A percentile compares a stretch with the other conserved stretches of the same genome.
Conservation (phyloP, 2,113 vertebrate species). For the Halichoerus grypus region DNA sequence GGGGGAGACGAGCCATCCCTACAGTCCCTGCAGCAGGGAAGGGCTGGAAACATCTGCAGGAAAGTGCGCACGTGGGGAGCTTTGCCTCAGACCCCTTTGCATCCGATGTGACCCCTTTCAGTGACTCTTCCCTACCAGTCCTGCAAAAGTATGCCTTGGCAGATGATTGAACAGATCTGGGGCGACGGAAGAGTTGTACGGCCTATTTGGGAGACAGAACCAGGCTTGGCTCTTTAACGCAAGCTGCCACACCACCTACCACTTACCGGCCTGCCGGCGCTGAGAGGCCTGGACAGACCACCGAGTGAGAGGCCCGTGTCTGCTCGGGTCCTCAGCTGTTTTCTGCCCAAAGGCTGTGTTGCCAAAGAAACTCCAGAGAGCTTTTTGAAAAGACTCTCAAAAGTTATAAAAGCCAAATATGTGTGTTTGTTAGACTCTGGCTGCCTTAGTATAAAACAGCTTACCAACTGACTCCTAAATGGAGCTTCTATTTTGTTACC, state of each 20-base stretch:
- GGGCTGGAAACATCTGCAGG: neutral
- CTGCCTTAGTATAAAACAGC: neutral
- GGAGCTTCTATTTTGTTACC: neutral
- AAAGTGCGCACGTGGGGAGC: rapidly evolving
- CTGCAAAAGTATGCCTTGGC: neutral
- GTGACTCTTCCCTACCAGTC: neutral
- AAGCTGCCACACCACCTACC: neutral
- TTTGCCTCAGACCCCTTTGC: neutral
- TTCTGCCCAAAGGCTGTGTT: neutral
- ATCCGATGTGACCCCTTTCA: neutral
- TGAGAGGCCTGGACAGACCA: too few relatives aligned
- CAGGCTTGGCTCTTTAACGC: neutral
- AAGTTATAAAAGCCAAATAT: neutral
- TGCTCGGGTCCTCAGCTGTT: neutral
- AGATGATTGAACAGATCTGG: neutral
- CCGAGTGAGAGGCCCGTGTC: neutral
- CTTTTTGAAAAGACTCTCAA: neutral
- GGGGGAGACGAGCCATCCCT: neutral
- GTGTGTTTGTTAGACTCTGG: neutral
- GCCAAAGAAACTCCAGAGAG: neutral
- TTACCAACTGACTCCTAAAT: neutral
- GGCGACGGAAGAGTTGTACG: rapidly evolving
- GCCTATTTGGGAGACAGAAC: neutral
- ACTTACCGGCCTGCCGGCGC: too few relatives aligned
- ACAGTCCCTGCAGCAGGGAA: neutral